phyloP scores from a whole-genome alignment of 2,888 invertebrate genomes.

The Ligdia adustata region DNA sequence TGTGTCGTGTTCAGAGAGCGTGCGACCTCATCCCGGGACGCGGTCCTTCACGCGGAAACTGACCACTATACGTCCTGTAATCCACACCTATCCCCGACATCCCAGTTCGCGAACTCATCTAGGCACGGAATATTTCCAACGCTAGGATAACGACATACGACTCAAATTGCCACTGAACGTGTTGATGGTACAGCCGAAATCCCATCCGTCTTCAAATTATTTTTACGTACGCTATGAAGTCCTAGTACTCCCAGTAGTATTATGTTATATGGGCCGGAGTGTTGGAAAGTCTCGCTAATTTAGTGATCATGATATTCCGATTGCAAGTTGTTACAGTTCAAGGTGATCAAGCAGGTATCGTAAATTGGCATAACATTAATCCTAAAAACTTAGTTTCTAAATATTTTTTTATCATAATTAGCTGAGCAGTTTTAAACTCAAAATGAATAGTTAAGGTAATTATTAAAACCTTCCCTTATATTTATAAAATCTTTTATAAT shows the following conservation, averaged over 20 bases:
- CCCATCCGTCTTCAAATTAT: too few relatives aligned
- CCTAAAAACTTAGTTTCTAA: background rate
- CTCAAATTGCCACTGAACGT: too few relatives aligned
- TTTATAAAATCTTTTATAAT: too few relatives aligned
- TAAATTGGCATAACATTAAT: slow-evolving; percentile 17
- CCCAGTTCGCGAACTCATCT: slow-evolving; percentile 8
- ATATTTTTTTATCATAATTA: too few relatives aligned
- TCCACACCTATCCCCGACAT: slow-evolving; percentile 58
- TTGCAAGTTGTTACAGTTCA: slow-evolving; percentile 22
- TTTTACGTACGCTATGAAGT: too few relatives aligned
- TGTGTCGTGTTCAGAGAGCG: slow-evolving; percentile 70
- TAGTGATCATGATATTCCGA: slow-evolving; percentile 17
- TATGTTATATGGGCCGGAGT: too few relatives aligned
- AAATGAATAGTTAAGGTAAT: too few relatives aligned
- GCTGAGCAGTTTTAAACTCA: too few relatives aligned
- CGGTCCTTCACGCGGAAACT: slow-evolving; percentile 70
- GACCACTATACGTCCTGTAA: slow-evolving; percentile 65
- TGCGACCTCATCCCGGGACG: slow-evolving; percentile 67
- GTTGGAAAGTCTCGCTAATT: slow-evolving; percentile 6
- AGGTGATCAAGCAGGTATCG: slow-evolving; percentile 18
- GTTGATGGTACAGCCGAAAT: too few relatives aligned
- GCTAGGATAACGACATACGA: background rate
- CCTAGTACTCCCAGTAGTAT: too few relatives aligned
- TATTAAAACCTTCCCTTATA: too few relatives aligned
- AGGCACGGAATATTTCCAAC: background rate